Evolutionary conservation across 2,888 invertebrate genomes (phyloP).

Genomic region (Muscina levida): DNA sequence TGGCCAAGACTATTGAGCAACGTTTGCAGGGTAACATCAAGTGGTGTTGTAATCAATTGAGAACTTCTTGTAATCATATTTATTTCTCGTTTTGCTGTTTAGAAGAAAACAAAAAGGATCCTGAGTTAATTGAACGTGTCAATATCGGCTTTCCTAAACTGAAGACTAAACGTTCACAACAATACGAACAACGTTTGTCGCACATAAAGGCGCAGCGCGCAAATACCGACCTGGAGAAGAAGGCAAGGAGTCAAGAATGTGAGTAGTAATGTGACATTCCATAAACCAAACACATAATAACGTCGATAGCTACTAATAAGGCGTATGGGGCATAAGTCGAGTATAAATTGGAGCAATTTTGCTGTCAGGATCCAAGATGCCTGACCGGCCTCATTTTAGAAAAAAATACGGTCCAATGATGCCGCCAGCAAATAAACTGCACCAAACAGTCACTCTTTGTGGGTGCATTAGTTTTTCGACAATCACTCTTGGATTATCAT

Average conservation of each 20-base stretch:
- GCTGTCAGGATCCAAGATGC: too few relatives aligned
- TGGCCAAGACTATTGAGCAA: constrained; percentile 85
- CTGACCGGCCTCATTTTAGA: too few relatives aligned
- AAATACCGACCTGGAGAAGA: constrained; percentile 83
- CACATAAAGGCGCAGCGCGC: constrained; percentile 82
- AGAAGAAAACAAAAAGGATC: constrained; percentile 80
- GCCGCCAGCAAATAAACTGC: too few relatives aligned
- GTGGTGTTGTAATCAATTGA: constrained; percentile 71
- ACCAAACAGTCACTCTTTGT: too few relatives aligned
- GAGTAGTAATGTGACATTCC: constrained; percentile 76
- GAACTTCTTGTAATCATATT: background rate
- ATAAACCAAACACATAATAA: too few relatives aligned
- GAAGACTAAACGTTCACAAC: constrained; percentile 76
- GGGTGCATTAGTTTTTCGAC: too few relatives aligned
- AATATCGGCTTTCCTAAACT: constrained; percentile 84
- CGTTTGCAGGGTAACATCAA: constrained; percentile 83
- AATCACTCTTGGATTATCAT: too few relatives aligned
- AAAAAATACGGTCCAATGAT: too few relatives aligned
- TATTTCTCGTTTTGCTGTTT: background rate
- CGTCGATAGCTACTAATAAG: too few relatives aligned
- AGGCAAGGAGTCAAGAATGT: constrained; percentile 84
- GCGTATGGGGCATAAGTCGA: too few relatives aligned
- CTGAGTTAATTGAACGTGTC: constrained; percentile 81
- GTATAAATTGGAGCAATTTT: too few relatives aligned
- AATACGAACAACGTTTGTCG: constrained; percentile 81